Conservation (phyloP, 1,140 invertebrate genomes). For the Eurosta solidaginis region DNA sequence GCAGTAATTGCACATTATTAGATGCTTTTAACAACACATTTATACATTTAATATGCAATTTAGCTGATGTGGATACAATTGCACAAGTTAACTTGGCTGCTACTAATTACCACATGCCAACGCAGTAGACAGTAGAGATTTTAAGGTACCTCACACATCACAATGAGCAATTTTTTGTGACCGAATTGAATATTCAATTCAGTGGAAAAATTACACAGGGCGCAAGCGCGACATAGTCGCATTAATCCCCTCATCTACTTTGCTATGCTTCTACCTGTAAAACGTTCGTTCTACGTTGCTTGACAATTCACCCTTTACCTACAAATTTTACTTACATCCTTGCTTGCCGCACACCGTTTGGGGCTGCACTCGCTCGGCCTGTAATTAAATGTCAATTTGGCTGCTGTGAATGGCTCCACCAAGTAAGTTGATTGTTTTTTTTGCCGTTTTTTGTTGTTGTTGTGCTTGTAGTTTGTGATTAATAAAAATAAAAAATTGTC, state of each 20-base stretch:
- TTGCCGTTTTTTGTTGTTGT: not conserved
- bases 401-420: slow-evolving; percentile 11
- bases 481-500: not conserved
- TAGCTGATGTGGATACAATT: not conserved
- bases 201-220: not conserved
- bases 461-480: not conserved
- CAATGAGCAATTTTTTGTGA: no score
- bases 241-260: not conserved
- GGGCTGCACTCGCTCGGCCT: slow-evolving; percentile 44
- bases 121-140: slow-evolving; percentile 39
- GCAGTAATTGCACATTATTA: not conserved
- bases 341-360: not conserved
- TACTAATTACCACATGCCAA: slow-evolving; percentile 9
- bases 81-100: slow-evolving; percentile 42
- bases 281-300: not conserved
- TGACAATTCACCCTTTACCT: no score
- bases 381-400: slow-evolving; percentile 58
- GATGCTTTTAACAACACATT: not conserved
- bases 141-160: not conserved
- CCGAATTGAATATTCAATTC: not conserved
- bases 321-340: no score
- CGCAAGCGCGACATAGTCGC: not conserved
- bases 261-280: not conserved
- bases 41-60: slow-evolving; percentile 11
- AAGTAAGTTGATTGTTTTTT: not conserved